Percentiles rank a stretch among this genome's conserved stretches.
Conservation (phyloP, 2,888 invertebrate genomes). For the Clepsis dumicolana region DNA sequence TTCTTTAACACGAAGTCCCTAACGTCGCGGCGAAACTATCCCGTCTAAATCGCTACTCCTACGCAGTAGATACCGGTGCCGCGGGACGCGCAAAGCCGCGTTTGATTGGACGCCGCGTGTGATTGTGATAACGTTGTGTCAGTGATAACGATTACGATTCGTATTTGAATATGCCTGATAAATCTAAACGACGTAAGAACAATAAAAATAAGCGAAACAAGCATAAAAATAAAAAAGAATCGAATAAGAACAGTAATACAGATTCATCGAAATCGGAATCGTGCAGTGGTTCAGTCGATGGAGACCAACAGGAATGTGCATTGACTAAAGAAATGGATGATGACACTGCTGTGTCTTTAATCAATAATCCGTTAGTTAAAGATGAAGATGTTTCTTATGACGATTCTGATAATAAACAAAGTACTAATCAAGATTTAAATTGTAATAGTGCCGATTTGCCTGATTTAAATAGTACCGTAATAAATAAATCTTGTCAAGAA, state of each 20-base stretch:
- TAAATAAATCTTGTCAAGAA: slow-evolving; percentile 22
- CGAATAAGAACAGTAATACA: slow-evolving; percentile 59
- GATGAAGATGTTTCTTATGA: slow-evolving; percentile 22
- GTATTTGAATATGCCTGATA: slow-evolving; percentile 75
- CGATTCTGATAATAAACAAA: slow-evolving; percentile 36
- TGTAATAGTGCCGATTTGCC: slow-evolving; percentile 56
- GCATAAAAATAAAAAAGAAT: slow-evolving; percentile 66
- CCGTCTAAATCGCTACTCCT: slow-evolving; percentile 66
- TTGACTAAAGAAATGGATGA: slow-evolving; percentile 29
- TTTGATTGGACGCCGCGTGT: slow-evolving; percentile 65
- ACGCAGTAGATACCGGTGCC: slow-evolving; percentile 71
- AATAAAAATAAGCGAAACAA: slow-evolving; percentile 82
- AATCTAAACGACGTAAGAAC: slow-evolving; percentile 76
- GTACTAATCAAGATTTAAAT: slow-evolving; percentile 59
- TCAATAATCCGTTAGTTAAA: slow-evolving; percentile 13
- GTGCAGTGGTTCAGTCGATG: slow-evolving; percentile 46
- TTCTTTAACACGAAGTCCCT: slow-evolving; percentile 64
- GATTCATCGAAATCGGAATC: slow-evolving; percentile 53
- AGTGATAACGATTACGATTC: slow-evolving; percentile 74
- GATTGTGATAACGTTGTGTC: slow-evolving; percentile 65
- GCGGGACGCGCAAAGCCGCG: slow-evolving; percentile 60
- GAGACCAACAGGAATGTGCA: slow-evolving; percentile 41
- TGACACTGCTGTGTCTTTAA: slow-evolving; percentile 19
- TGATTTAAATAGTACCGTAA: slow-evolving; percentile 39
- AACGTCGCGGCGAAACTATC: slow-evolving; percentile 56